Conservation (phyloP, 2,888 invertebrate genomes). For the Xanthorhoe designata region DNA sequence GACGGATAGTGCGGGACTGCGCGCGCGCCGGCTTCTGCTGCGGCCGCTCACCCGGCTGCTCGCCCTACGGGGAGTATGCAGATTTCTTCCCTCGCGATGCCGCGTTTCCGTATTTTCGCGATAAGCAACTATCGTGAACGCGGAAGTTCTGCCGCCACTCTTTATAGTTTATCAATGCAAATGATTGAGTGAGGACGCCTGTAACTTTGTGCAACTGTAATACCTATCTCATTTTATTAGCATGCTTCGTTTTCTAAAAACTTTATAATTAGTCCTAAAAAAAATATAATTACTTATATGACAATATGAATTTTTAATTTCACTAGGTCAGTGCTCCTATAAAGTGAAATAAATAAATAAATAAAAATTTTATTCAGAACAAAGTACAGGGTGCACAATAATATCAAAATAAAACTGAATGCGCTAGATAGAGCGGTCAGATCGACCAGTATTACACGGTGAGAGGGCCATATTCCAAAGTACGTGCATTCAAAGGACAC, state of each 20-base stretch:
- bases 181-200: not conserved
- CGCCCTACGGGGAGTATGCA: slow-evolving; percentile 65
- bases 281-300: no score
- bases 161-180: slow-evolving; percentile 12
- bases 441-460: slow-evolving; percentile 63
- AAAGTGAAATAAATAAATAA: no score
- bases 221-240: not conserved
- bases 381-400: no score
- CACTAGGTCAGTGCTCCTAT: slow-evolving; percentile 9
- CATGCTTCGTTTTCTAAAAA: not conserved
- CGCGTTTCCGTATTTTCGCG: slow-evolving; percentile 33
- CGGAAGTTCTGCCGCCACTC: slow-evolving; percentile 18
- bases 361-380: no score
- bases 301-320: not conserved
- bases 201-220: not conserved
- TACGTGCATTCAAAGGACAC: slow-evolving; percentile 68
- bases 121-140: slow-evolving; percentile 27
- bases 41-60: slow-evolving; percentile 65
- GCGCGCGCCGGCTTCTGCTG: slow-evolving; percentile 63
- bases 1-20: slow-evolving; percentile 80
- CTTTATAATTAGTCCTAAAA: not conserved
- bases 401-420: slow-evolving; percentile 28
- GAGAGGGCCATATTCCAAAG: slow-evolving; percentile 47
- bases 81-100: slow-evolving; percentile 50
- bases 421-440: slow-evolving; percentile 67